Evolutionary conservation across 2,797 vertebrate species (phyloP), one percentile per base, ranked within the genome.

Genomic region (Tenualosa thibaudeaui): DNA sequence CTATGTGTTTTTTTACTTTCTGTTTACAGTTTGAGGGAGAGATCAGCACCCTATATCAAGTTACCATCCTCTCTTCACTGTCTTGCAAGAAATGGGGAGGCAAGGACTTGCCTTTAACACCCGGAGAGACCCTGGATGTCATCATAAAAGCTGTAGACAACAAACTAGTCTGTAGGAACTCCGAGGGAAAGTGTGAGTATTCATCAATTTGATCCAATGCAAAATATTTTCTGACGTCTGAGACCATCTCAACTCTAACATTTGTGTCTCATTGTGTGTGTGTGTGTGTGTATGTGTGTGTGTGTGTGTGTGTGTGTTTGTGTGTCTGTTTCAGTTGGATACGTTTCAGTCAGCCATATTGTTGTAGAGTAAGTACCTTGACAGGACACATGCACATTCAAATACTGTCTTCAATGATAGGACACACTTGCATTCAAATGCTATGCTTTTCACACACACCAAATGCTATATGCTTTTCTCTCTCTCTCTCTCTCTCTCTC

Each of bases 121-220:
- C 96, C 1, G 97, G 97, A 1, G 97, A 99, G 84, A 88, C 82
- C 5, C 93, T 99, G 19, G 96, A 97, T 37, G 92, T 99, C 62
- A 97, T 99, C 56, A 94, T 96, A 87, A 96, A 91, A 86, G 93
- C 96, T 0, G 95, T 95, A 13, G 93, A 96, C 6, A 93, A 92
- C 78, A 99, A 97, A 89, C 89, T 98, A 65, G 93, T 98, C 88
- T 98, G 98, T 90, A 96, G 97, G 84, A 99, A 97, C 0, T 95
- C 96, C 31, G 97, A 99, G 3, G 97, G 98, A 26, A 99, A 97
- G 92, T 96, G 98, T 99, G 93, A 97, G 97, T 96, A 24, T 51
- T 51, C 10, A 51, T 9, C 7, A 51, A 51, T 51, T 51, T 51
- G 7, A 12, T 51, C 10, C 1, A 51, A 9, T 51, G 46, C 46